Conservation (phyloP, 2,888 invertebrate genomes). For the Leuctra nigra region DNA sequence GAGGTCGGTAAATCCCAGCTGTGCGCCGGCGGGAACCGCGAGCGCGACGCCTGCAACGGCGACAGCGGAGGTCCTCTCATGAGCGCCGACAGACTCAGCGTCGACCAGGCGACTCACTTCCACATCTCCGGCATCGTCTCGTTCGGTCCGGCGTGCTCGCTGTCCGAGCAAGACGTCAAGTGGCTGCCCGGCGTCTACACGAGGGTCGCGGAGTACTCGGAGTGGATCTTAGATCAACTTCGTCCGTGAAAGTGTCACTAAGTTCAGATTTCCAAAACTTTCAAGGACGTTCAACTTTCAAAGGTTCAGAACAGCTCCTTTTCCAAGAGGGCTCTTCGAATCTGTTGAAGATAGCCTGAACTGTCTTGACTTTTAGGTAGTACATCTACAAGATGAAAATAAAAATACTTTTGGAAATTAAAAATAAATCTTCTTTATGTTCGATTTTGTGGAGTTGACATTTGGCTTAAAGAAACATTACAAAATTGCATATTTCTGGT, state of each 20-base stretch:
- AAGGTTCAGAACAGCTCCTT: too few species aligned
- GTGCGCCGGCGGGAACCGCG: constrained; percentile 62
- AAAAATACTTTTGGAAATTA: too few species aligned
- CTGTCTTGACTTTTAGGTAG: too few species aligned
- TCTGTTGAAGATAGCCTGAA: too few species aligned
- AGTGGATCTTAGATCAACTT: constrained; percentile 50
- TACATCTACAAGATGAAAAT: too few species aligned
- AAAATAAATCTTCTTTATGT: too few species aligned
- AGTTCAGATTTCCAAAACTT: too few species aligned
- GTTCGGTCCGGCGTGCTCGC: constrained; percentile 57
- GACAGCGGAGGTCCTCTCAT: constrained; percentile 75
- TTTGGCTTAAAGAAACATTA: too few species aligned
- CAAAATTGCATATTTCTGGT: too few species aligned
- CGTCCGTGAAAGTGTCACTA: background rate
- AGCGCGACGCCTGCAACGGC: constrained; percentile 65
- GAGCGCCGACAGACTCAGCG: constrained; percentile 39
- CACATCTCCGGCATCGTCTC: constrained; percentile 56
- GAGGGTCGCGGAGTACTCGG: constrained; percentile 50
- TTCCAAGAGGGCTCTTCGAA: too few species aligned
- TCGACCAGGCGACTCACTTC: constrained; percentile 33
- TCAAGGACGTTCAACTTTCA: too few species aligned
- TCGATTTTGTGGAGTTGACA: too few species aligned
- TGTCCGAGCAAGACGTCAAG: constrained; percentile 45
- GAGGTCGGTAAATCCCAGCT: constrained; percentile 47
- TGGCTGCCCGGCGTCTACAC: constrained; percentile 64